Evolutionary conservation across 2,888 invertebrate genomes (phyloP).

Genomic region (Reticulitermes lucifugus): DNA sequence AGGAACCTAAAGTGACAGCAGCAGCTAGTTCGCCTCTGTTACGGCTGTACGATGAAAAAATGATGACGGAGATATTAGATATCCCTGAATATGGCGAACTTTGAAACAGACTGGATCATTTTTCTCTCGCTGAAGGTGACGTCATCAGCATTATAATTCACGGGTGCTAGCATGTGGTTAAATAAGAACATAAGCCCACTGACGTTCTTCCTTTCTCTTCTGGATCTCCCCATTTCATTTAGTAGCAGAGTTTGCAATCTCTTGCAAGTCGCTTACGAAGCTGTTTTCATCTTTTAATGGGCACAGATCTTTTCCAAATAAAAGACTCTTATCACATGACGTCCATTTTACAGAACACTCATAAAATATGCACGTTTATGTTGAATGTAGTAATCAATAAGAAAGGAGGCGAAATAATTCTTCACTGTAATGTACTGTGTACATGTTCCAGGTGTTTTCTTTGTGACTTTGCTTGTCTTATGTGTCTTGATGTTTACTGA

Average conservation of each 20-base stretch:
- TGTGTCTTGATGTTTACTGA: no score
- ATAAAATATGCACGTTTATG: no score
- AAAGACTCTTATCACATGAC: neutral
- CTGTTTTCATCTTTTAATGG: conserved; percentile 21
- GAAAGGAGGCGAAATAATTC: no score
- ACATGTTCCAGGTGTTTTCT: no score
- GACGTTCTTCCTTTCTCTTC: neutral
- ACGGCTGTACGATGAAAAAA: neutral
- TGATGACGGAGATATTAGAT: conserved; percentile 4
- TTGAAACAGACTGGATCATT: conserved; percentile 23
- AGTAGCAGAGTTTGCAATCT: neutral
- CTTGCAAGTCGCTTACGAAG: neutral
- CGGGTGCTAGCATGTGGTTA: conserved; percentile 10
- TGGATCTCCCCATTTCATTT: neutral
- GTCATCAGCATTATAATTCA: conserved; percentile 21
- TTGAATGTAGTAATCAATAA: no score
- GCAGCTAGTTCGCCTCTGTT: neutral
- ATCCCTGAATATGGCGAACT: conserved; percentile 24
- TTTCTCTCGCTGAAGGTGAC: conserved; percentile 7
- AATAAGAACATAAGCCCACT: neutral
- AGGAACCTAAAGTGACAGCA: neutral
- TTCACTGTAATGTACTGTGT: no score
- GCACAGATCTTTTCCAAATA: neutral
- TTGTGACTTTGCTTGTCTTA: no score
- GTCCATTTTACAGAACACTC: neutral